Percentiles rank a stretch among this genome's conserved stretches.
These are phyloP conservation scores for Pteruthius melanotis DNA, from an alignment of 2,113 vertebrate species.

Conservation along the genomic window DNA sequence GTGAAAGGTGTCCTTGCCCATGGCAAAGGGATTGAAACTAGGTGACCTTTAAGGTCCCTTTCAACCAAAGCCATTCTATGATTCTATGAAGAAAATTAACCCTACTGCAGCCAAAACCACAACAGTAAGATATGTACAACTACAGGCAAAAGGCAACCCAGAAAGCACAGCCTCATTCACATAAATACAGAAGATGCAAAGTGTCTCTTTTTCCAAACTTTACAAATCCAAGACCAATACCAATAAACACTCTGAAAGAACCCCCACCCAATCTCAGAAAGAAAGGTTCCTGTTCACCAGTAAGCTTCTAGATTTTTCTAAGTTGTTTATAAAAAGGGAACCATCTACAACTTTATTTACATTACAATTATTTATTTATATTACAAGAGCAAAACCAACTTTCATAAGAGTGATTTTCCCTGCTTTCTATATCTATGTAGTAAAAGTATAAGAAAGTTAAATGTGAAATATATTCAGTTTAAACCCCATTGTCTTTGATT, in stretches of 20 bases:
- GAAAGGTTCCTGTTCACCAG: background rate
- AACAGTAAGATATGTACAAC: background rate
- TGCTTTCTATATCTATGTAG: background rate
- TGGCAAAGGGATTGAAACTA: background rate
- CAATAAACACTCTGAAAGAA: background rate
- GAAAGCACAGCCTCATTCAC: background rate
- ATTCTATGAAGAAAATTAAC: background rate
- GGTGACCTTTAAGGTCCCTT: background rate
- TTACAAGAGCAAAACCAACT: background rate
- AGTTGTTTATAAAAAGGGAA: background rate
- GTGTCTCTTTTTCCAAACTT: too few relatives aligned
- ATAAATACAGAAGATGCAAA: background rate
- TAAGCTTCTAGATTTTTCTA: background rate
- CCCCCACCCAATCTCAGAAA: fast-evolving
- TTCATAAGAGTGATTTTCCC: background rate
- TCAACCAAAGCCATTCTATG: background rate
- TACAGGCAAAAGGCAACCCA: background rate
- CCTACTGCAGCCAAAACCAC: too few relatives aligned
- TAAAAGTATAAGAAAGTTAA: background rate
- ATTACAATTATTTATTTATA: background rate
- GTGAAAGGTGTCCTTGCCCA: background rate
- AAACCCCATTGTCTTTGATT: background rate
- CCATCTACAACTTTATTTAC: background rate
- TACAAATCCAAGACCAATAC: background rate
- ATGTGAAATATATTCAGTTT: background rate